These are phyloP conservation scores for Chloroclysta siterata DNA, from an alignment of 2,888 invertebrate species.

Conservation along the genomic window DNA sequence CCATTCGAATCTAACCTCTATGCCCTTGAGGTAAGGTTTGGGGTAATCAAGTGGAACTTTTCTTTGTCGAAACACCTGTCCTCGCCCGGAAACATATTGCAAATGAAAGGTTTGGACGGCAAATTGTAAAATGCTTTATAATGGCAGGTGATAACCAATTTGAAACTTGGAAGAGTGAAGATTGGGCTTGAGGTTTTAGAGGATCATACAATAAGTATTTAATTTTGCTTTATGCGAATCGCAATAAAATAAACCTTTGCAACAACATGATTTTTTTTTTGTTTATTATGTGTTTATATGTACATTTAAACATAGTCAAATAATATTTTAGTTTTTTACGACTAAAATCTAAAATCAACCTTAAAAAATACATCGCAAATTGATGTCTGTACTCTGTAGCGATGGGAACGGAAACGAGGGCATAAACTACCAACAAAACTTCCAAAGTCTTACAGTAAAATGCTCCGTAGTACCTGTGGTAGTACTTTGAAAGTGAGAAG, in stretches of 20 bases:
- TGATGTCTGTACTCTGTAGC: conserved; percentile 8
- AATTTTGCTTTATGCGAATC: too few relatives aligned
- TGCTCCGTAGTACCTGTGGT: conserved; percentile 27
- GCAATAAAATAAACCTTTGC: too few relatives aligned
- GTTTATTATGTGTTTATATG: too few relatives aligned
- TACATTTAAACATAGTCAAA: too few relatives aligned
- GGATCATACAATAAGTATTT: too few relatives aligned
- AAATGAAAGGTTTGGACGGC: conserved; percentile 17
- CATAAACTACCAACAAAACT: conserved; percentile 22
- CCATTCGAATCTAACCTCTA: conserved; percentile 23
- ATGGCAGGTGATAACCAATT: conserved; percentile 21
- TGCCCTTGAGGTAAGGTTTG: conserved; percentile 1
- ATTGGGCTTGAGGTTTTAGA: conserved; percentile 7
- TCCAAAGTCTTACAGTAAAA: conserved; percentile 40
- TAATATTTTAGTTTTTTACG: too few relatives aligned
- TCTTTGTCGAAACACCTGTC: conserved; percentile 25
- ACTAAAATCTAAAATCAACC: too few relatives aligned
- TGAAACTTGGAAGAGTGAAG: conserved; percentile 4
- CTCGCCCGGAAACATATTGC: conserved; percentile 23
- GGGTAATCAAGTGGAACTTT: conserved; percentile 1
- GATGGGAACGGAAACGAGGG: conserved; percentile 32
- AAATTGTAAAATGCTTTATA: conserved; percentile 16
- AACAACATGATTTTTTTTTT: too few relatives aligned
- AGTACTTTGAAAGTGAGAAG: conserved; percentile 50
- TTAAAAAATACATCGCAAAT: not conserved